Conservation (phyloP, 2,888 invertebrate genomes). For the Acleris holmiana region DNA sequence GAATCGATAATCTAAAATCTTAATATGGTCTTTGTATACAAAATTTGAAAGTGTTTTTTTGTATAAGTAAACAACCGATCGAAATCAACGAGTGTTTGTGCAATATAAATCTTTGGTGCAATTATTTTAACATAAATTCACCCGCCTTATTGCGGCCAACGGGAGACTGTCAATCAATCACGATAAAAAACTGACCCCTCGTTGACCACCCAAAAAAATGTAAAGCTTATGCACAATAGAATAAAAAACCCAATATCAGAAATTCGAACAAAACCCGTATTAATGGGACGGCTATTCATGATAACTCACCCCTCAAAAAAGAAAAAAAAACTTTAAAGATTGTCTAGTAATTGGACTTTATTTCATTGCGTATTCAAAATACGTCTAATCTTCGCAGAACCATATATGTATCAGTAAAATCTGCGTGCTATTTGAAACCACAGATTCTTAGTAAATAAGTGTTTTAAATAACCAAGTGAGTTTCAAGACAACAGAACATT, state of each 20-base stretch:
- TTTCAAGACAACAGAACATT: too few species aligned
- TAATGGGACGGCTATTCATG: conserved; percentile 64
- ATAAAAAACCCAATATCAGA: conserved; percentile 64
- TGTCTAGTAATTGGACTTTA: conserved; percentile 37
- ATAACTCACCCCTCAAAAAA: conserved; percentile 54
- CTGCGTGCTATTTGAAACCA: too few species aligned
- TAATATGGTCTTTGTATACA: too few species aligned
- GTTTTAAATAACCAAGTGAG: too few species aligned
- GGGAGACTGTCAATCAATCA: conserved; percentile 81
- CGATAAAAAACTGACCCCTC: conserved; percentile 78
- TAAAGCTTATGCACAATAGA: conserved; percentile 45
- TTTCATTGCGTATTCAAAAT: neutral
- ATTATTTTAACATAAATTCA: conserved; percentile 54
- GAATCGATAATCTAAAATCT: too few species aligned
- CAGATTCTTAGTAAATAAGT: too few species aligned
- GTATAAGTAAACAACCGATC: too few species aligned
- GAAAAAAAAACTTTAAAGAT: conserved; percentile 53
- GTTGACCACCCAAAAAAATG: conserved; percentile 73
- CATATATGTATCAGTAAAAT: too few species aligned
- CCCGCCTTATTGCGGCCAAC: conserved; percentile 73
- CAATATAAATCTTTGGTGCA: conserved; percentile 40
- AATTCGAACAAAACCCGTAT: conserved; percentile 66
- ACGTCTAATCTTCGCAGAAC: too few species aligned
- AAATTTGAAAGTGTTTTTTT: too few species aligned
- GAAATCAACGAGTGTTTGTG: too few species aligned